Evolutionary conservation across 2,113 vertebrate genomes (phyloP).

Genomic region (Aegypius monachus): DNA sequence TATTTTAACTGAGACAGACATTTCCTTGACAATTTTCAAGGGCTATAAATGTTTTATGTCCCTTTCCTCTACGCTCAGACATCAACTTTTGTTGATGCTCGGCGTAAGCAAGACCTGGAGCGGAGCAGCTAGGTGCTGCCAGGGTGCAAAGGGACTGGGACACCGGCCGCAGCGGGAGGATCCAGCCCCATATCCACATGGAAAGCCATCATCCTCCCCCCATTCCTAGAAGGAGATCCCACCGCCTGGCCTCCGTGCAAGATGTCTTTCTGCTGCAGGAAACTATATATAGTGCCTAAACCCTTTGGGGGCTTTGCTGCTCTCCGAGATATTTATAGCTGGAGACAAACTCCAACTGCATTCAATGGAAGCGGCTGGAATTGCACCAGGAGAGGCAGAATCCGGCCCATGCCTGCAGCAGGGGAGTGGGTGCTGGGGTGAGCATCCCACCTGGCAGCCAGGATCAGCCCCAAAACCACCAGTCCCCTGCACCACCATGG

Average conservation of each 20-base stretch:
- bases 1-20: slow-evolving; percentile 13
- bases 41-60: slow-evolving; percentile 41
- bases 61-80: neutral
- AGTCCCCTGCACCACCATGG: accelerated
- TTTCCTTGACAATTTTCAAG: neutral
- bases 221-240: slow-evolving; percentile 14
- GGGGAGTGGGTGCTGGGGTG: neutral
- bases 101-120: accelerated
- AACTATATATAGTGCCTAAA: slow-evolving; percentile 13
- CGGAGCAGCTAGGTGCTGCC: neutral
- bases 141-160: neutral
- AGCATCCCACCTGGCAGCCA: accelerated
- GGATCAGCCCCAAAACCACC: accelerated
- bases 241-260: neutral
- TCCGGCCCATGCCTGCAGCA: accelerated
- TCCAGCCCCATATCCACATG: neutral
- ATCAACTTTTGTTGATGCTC: neutral
- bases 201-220: neutral
- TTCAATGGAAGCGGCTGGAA: neutral
- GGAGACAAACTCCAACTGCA: neutral
- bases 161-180: accelerated
- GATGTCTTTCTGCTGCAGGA: slow-evolving; percentile 18
- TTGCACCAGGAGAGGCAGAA: neutral
- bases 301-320: slow-evolving; percentile 21
- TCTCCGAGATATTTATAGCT: slow-evolving; percentile 37